Percentiles rank a stretch among this genome's conserved stretches.
These are phyloP conservation scores for Elymnias hypermnestra DNA, from an alignment of 1,140 invertebrate genomes.

Conservation along the genomic window DNA sequence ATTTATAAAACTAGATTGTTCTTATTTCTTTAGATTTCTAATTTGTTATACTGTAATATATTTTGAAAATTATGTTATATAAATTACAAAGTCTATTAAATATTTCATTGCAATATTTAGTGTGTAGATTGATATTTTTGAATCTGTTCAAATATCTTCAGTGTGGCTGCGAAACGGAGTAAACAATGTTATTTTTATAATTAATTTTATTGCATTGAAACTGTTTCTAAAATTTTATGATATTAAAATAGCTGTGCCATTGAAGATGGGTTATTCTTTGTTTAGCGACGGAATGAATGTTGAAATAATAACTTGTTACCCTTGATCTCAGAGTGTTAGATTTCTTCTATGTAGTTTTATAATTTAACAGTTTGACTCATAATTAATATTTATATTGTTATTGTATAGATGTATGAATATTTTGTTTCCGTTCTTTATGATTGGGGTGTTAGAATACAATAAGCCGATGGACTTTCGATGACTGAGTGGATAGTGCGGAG, in stretches of 20 bases:
- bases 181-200: background rate
- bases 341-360: slow-evolving; percentile 67
- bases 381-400: slow-evolving; percentile 67
- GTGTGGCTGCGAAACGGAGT: slow-evolving; percentile 2
- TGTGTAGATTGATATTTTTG: background rate
- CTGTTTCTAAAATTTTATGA: too few relatives aligned
- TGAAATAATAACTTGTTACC: slow-evolving; percentile 47
- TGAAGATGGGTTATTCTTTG: too few relatives aligned
- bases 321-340: slow-evolving; percentile 61
- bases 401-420: slow-evolving; percentile 60
- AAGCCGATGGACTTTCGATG: slow-evolving; percentile 73
- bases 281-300: slow-evolving; percentile 42
- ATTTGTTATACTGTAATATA: background rate
- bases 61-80: background rate
- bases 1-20: too few relatives aligned
- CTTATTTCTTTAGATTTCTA: background rate
- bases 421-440: slow-evolving; percentile 60
- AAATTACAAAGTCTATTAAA: background rate
- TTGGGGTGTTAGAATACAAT: slow-evolving; percentile 61
- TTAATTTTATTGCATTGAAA: too few relatives aligned
- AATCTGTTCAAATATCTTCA: background rate
- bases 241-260: too few relatives aligned
- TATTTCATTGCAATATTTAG: background rate
- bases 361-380: slow-evolving; percentile 53
- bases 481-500: slow-evolving; percentile 50